Evolutionary conservation across 23 tunicate species (phyloP), one percentile per base, ranked within the genome.

Genomic region (Trididemnum miniatum): DNA sequence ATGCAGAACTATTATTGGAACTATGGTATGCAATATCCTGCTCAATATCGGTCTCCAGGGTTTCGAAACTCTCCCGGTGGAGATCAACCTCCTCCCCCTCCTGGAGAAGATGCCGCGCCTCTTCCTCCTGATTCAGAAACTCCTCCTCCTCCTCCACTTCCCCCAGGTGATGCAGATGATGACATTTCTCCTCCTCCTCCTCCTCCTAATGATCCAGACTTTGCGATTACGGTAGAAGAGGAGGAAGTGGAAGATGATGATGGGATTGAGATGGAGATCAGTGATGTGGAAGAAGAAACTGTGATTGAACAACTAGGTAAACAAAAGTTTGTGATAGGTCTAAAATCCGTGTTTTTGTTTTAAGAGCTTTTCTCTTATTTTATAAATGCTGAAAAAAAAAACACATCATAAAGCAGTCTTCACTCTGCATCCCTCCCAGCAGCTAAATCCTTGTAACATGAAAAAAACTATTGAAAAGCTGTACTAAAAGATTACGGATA

Each of bases 231-330:
- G 15, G 86, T 27, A 28, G 87, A 72, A 34, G 81, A 44, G 49
- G 51, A 24, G 20, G 60, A 24, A 0, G 96, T 85, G n/a, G 90
- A 77, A 63, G 88, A 82, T 1, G 90, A 85, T 65, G 90, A 86
- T 79, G 97, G 92, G n/a, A 83, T 79, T 62, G 90, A 87, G 83
- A 92, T 92, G 97, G 97, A 92, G 65, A 92, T 92, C 25, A 92
- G 97, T 87, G 97, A 92, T 73, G 82, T 20, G 34, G 97, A 92
- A 37, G 88, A 86, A 44, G 54, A 44, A 44, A 15, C 9, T 44
- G 54, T 15, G 15, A 15, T 44, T 15, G 54, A 44, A 44, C 54
- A 44, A 44, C 15, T 15, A 7, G 54, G 12, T 44, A 44, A 44
- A 44, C 12, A n/a, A n/a, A n/a, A n/a, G n/a, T n/a, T n/a, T n/a